Conservation (phyloP, 2,113 vertebrate genomes). For the Mesoclemmys tuberculata region DNA sequence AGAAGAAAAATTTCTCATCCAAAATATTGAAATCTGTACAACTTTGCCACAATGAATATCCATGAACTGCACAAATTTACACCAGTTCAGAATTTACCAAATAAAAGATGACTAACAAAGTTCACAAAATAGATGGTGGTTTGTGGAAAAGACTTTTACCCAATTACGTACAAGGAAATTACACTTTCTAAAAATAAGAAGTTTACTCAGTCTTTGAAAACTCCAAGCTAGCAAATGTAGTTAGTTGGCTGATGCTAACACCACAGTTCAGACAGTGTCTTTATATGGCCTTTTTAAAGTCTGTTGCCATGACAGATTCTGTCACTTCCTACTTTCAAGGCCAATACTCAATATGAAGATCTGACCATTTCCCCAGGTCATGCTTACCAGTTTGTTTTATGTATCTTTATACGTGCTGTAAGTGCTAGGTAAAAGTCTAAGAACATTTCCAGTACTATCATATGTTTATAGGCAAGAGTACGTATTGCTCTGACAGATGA, state of each 20-base stretch:
- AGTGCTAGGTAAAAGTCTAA: slow-evolving; percentile 87
- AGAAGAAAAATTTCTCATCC: slow-evolving; percentile 98
- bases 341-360: slow-evolving; percentile 77
- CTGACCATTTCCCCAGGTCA: slow-evolving; percentile 81
- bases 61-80: slow-evolving; percentile 99
- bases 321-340: slow-evolving; percentile 82
- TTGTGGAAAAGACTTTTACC: slow-evolving; percentile 90
- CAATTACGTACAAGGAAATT: slow-evolving; percentile 90
- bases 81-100: slow-evolving; percentile 99
- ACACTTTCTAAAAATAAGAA: slow-evolving; percentile 92
- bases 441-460: slow-evolving; percentile 83
- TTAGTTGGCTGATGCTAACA: slow-evolving; percentile 86
- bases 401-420: slow-evolving; percentile 85
- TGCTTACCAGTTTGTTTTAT: slow-evolving; percentile 80
- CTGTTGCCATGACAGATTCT: slow-evolving; percentile 82
- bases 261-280: slow-evolving; percentile 89
- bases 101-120: slow-evolving; percentile 97
- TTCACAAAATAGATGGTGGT: slow-evolving; percentile 96
- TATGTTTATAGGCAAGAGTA: slow-evolving; percentile 71
- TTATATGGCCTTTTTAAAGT: slow-evolving; percentile 83
- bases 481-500: slow-evolving; percentile 5
- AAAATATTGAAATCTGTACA: slow-evolving; percentile 99
- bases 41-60: slow-evolving; percentile 99
- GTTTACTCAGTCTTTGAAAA: slow-evolving; percentile 89
- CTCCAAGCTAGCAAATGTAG: slow-evolving; percentile 90